Evolutionary conservation across 2,888 invertebrate genomes (phyloP).

Genomic region (Barypeithes pellucidus): DNA sequence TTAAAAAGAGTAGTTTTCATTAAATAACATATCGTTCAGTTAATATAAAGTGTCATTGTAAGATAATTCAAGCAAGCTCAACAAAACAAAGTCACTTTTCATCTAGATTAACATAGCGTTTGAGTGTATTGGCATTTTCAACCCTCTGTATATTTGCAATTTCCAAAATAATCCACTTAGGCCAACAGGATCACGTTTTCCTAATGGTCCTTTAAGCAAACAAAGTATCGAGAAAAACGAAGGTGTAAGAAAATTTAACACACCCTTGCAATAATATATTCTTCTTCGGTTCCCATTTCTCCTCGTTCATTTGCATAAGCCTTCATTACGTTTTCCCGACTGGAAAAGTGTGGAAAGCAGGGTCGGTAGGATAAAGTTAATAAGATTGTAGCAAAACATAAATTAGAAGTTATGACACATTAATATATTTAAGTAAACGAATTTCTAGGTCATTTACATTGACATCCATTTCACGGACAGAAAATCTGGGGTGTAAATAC

Average conservation of each 20-base stretch:
- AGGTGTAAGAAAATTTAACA: conserved; percentile 56
- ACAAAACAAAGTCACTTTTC: no score
- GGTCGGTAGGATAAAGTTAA: conserved; percentile 26
- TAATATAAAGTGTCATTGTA: no score
- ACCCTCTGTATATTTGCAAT: conserved; percentile 26
- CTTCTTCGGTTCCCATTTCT: conserved; percentile 59
- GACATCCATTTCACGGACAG: no score
- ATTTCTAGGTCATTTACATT: no score
- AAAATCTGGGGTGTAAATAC: no score
- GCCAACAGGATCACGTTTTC: conserved; percentile 28
- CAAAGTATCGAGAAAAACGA: conserved; percentile 50
- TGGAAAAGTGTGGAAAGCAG: conserved; percentile 44
- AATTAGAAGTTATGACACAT: neutral
- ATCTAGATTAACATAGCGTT: no score
- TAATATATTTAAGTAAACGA: no score
- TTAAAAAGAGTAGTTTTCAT: no score
- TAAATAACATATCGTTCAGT: no score
- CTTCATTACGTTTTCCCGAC: conserved; percentile 62
- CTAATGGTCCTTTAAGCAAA: conserved; percentile 38
- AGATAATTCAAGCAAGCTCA: no score
- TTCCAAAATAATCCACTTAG: conserved; percentile 48
- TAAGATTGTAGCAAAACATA: neutral
- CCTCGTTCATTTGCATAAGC: conserved; percentile 68
- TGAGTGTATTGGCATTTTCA: neutral
- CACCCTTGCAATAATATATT: conserved; percentile 57